Evolutionary conservation across 2,113 vertebrate species (phyloP), one percentile per base, ranked within the genome.

Genomic region (Chaenogobius annularis): DNA sequence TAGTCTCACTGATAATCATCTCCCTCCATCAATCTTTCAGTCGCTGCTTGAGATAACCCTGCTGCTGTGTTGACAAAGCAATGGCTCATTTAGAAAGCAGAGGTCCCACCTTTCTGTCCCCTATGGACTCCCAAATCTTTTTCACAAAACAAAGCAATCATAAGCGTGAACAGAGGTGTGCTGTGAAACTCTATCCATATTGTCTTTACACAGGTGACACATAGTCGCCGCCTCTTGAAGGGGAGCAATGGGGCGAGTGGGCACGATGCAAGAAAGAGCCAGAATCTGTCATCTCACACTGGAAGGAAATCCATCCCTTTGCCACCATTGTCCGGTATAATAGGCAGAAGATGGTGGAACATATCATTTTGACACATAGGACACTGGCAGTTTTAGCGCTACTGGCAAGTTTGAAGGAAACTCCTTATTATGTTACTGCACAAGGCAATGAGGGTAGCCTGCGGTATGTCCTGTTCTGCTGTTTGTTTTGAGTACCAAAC

Each of bases 321-420:
- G 44, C 19, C 11, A 35, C 85, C 71, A 85, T 92, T 93, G 89
- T 92, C 7, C 63, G 20, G 59, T 26, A 91, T 83, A 91, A 91
- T 85, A 88, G 89, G 68, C 71, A 80, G 73, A 82, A 81, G 85
- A 75, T 86, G 81, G 87, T 85, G 82, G 61, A 84, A 92, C 89
- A 91, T 84, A 85, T 92, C 84, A 89, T 86, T 89, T 85, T 92
- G 90, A 90, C 89, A 91, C 67, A 26, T 89, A 83, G 89, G 83
- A 89, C 83, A 88, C n/a, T 0, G 79, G 83, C 84, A 85, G 82
- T 83, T 91, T 92, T 87, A 90, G 81, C 84, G 83, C 86, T 80
- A 81, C 80, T 80, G 76, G 54, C 79, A 63, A 43, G 72, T 62
- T 77, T 73, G 70, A 81, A 83, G 87, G 81, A 89, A 87, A 85